phyloP scores from a whole-genome alignment of 2,113 vertebrate species.

The Martes martes region DNA sequence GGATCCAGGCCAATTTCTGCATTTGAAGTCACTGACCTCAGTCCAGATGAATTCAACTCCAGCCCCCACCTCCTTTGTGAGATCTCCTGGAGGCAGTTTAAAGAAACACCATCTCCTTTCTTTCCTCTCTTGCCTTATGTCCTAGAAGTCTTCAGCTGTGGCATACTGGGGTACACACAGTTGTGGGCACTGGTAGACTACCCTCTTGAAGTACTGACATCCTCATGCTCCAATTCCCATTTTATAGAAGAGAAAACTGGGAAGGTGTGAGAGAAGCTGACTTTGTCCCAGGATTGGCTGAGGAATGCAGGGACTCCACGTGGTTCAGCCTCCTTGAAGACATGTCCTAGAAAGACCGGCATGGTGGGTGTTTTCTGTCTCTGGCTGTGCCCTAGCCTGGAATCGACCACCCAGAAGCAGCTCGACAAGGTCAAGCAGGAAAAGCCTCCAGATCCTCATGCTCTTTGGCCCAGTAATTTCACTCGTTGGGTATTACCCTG shows the following conservation, averaged over 20 bases:
- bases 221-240: neutral
- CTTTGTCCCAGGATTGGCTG: neutral
- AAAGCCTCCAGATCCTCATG: neutral
- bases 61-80: neutral
- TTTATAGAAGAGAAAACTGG: neutral
- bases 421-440: neutral
- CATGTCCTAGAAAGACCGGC: neutral
- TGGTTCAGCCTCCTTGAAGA: neutral
- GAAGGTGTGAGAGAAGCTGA: neutral
- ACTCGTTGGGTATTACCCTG: neutral
- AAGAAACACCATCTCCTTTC: neutral
- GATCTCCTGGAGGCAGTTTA: neutral
- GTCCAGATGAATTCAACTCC: neutral
- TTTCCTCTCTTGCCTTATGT: neutral
- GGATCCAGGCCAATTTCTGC: neutral
- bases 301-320: neutral
- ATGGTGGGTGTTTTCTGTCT: neutral
- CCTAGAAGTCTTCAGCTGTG: neutral
- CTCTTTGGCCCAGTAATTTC: neutral
- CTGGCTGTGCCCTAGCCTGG: neutral
- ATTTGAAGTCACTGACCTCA: neutral
- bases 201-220: neutral
- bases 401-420: rapidly evolving
- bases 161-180: neutral
- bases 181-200: neutral